Evolutionary conservation across 2,113 vertebrate species (phyloP).

Genomic region (Panthera leo): DNA sequence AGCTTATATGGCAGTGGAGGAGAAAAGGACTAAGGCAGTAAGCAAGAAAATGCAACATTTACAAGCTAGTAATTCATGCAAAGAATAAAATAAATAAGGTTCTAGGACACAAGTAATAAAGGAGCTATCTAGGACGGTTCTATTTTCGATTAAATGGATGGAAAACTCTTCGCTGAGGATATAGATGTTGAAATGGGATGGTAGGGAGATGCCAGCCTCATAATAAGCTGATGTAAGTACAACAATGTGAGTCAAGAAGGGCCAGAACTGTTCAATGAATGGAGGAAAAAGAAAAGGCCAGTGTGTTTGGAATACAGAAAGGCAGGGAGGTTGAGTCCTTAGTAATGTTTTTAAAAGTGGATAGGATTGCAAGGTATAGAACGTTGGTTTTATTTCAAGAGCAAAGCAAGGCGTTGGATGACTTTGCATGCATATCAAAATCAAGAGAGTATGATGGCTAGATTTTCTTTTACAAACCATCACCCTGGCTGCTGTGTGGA

Average conservation of each 20-base stretch:
- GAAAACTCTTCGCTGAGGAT: not conserved
- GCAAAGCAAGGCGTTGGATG: not conserved
- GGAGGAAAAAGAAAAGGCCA: fast-evolving
- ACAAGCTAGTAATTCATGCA: fast-evolving
- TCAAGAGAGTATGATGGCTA: too few relatives aligned
- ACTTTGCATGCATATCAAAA: not conserved
- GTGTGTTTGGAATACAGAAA: fast-evolving
- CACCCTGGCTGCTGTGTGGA: not conserved
- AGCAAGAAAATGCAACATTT: not conserved
- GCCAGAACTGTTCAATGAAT: fast-evolving
- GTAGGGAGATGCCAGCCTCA: not conserved
- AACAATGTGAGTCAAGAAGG: not conserved
- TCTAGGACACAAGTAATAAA: fast-evolving
- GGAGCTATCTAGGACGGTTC: not conserved
- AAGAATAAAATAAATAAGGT: not conserved
- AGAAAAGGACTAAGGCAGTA: fast-evolving
- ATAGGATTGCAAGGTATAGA: fast-evolving
- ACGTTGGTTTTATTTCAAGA: not conserved
- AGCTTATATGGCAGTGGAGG: fast-evolving
- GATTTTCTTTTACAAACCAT: not conserved
- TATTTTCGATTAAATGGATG: not conserved
- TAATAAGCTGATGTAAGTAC: not conserved
- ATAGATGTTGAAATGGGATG: not conserved
- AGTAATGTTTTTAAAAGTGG: not conserved
- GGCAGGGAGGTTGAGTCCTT: too few relatives aligned